These are phyloP conservation scores for Hydrolagus affinis DNA, from an alignment of 2,113 vertebrate species.

Conservation along the genomic window DNA sequence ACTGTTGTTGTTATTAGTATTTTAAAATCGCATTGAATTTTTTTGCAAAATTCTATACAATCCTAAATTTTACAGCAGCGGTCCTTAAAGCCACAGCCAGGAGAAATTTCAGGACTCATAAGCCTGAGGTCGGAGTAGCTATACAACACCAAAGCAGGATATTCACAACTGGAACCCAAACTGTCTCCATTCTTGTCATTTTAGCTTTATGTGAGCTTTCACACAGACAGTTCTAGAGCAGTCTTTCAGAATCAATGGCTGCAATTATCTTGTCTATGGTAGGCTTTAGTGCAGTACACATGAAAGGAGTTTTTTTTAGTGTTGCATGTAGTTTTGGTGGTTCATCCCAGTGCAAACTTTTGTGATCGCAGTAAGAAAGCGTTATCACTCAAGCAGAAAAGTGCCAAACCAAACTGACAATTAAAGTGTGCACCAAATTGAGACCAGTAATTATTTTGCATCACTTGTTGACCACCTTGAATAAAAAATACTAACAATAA, in stretches of 20 bases:
- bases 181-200: not conserved
- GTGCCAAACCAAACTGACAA: not conserved
- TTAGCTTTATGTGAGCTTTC: not conserved
- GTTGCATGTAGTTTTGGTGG: not conserved
- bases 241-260: not conserved
- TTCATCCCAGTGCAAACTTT: not conserved
- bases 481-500: not conserved
- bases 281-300: not conserved
- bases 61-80: too few species aligned
- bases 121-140: too few species aligned
- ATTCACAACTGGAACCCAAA: not conserved
- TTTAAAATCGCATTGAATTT: too few species aligned
- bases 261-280: not conserved
- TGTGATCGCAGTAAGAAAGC: not conserved
- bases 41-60: too few species aligned
- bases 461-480: not conserved
- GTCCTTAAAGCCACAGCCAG: too few species aligned
- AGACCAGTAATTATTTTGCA: not conserved
- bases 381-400: constrained; percentile 10
- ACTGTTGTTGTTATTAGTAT: too few species aligned
- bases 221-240: not conserved
- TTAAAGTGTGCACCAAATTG: not conserved
- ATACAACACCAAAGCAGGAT: not conserved
- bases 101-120: too few species aligned
- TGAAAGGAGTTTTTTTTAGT: not conserved